Evolutionary conservation across 2,797 vertebrate species (phyloP), one percentile per base, ranked within the genome.

Genomic region (Lutjanus argentimaculatus): DNA sequence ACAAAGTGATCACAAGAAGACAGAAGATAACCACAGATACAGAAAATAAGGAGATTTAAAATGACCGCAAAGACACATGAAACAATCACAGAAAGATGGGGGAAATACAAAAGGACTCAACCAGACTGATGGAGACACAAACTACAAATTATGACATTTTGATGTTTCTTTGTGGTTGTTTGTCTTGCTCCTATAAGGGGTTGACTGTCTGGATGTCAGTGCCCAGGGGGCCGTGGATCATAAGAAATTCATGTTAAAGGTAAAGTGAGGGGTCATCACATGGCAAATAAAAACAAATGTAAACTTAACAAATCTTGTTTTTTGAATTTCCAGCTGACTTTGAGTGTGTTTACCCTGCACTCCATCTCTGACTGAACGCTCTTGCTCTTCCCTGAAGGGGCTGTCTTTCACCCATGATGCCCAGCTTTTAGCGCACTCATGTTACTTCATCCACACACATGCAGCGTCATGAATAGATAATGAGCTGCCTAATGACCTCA

Each of bases 381-480:
- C n/a, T 49, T 11, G 40, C 52, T 53, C 52, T 13, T 22, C 49
- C 61, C 61, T 0, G 11, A 5, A 46, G 67, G 21, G 71, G 8
- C 58, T 19, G 58, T 42, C 72, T 76, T 61, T 75, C 65, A 78
- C 49, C 45, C 66, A 67, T 16, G 72, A 72, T 64, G 73, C 53
- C 22, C 64, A 36, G 88, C 80, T 89, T 85, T 84, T 80, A 85
- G 83, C 77, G 4, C 85, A 72, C 79, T 77, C 62, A 2, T 61
- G 76, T 64, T 71, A 36, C 49, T 72, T 52, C 55, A 64, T 17
- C 13, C 74, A 21, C 55, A 52, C 75, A 22, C 68, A 9, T 4
- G 55, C 43, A 58, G 22, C 22, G 16, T 63, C 80, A 76, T 85
- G 58, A 82, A 74, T 82, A n/a, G 84, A 58, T 66, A 56, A 75